Evolutionary conservation across 2,797 vertebrate genomes (phyloP), one percentile per base, ranked within the genome.

Genomic region (Danio jaintianensis): DNA sequence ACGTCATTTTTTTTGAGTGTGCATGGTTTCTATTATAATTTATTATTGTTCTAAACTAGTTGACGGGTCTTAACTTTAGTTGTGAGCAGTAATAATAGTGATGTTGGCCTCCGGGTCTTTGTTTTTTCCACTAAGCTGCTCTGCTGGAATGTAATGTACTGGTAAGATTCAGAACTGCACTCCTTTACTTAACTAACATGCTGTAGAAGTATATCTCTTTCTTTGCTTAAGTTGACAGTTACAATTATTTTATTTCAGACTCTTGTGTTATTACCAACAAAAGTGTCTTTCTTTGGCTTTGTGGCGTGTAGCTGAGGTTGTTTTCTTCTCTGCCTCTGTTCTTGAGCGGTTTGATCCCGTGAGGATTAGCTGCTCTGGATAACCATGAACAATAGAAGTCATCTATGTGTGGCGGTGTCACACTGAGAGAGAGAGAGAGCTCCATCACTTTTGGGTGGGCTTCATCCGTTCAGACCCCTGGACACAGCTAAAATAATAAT

Each of bases 91-190:
- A 29, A 56, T 48, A 58, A 47, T 3, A 1, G 5, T 45, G 3
- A 22, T n/a, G 45, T 10, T 15, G 50, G 13, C 7, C 10, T 64
- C 15, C 0, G 8, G 38, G 7, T 13, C 3, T 1, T 45, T 6
- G 11, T 13, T 86, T 88, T 88, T 92, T 90, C 86, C 71, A 78
- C 90, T 38, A 64, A 88, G 85, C 82, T 90, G 89, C 87, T 84
- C 87, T 81, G 18, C 70, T 89, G 91, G 91, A 93, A 92, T 91
- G 89, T 84, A 82, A 87, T 85, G 10, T 5, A 11, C 40, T 45
- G 40, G 50, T 75, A 45, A 43, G 5, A 42, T 50, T 38, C n/a
- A 36, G 36, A 47, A 20, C 40, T 8, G 18, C 18, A 18, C 3
- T 22, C 45, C 48, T 55, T 40, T 15, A 47, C 8, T 72, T 56